A percentile compares a stretch with the other conserved stretches of the same genome.
These are phyloP conservation scores for Triplophysa tibetana DNA, from an alignment of 2,113 vertebrate species.

Conservation along the genomic window DNA sequence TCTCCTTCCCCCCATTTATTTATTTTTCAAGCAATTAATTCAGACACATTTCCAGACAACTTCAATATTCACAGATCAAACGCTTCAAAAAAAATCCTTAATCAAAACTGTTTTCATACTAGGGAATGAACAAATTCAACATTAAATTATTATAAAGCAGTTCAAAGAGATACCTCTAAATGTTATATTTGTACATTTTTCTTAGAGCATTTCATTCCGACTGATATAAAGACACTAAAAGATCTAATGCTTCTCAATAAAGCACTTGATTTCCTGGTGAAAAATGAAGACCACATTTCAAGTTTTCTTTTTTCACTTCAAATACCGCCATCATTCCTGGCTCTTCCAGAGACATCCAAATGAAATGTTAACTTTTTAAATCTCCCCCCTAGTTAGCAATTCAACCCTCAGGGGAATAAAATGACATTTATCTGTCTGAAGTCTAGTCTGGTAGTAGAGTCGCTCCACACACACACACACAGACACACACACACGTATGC, in stretches of 20 bases:
- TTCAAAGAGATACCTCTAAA: background rate
- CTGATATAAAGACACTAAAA: background rate
- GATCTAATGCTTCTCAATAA: background rate
- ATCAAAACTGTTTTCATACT: too few species aligned
- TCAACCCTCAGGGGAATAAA: conserved; percentile 52
- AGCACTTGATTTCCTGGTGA: background rate
- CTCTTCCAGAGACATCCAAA: background rate
- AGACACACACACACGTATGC: conserved; percentile 35
- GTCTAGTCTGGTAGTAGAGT: conserved; percentile 55
- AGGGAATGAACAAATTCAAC: too few species aligned
- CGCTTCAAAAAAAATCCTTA: too few species aligned
- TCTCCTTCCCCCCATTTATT: background rate
- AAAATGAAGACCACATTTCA: background rate
- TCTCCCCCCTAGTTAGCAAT: conserved; percentile 31
- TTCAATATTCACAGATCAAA: too few species aligned
- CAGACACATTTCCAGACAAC: background rate
- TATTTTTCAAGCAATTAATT: background rate
- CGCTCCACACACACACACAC: conserved; percentile 38
- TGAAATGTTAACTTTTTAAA: conserved; percentile 47
- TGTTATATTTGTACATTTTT: background rate
- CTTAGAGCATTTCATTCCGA: background rate
- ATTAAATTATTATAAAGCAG: too few species aligned
- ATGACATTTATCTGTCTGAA: conserved; percentile 59
- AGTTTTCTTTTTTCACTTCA: background rate
- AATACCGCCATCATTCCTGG: background rate